These are phyloP conservation scores for Magallana gigas DNA, from an alignment of 1,140 invertebrate species.

Conservation along the genomic window DNA sequence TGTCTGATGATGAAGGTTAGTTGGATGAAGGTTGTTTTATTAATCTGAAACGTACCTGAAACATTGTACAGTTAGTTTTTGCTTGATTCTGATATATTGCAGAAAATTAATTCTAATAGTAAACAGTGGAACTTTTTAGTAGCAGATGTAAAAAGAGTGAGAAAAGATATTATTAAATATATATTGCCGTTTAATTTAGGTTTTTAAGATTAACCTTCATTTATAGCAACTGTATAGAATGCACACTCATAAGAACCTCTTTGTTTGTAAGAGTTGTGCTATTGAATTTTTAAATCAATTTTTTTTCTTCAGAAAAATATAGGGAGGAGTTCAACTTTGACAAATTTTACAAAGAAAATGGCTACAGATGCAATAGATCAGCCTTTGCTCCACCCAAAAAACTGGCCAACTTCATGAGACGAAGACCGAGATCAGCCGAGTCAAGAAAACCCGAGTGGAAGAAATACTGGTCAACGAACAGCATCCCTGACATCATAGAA, in stretches of 20 bases:
- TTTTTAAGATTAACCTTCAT: too few species aligned
- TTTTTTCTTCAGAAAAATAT: conserved; percentile 18
- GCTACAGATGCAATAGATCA: not conserved
- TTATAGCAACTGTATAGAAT: too few species aligned
- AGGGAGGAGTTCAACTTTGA: conserved; percentile 24
- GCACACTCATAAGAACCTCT: not conserved
- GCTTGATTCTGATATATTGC: too few species aligned
- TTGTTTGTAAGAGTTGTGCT: not conserved
- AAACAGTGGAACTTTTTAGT: too few species aligned
- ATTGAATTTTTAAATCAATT: not conserved
- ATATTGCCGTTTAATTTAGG: too few species aligned
- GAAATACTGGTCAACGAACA: conserved; percentile 72
- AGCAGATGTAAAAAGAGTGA: too few species aligned
- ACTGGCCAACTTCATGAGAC: conserved; percentile 62
- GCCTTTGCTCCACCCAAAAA: not conserved
- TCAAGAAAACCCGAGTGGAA: conserved; percentile 65
- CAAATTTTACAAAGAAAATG: conserved; percentile 29
- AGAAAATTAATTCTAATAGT: too few species aligned
- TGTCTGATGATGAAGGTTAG: conserved; percentile 42
- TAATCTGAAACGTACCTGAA: too few species aligned
- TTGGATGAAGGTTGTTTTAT: not conserved
- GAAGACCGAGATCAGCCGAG: not conserved
- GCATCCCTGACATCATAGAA: conserved; percentile 56
- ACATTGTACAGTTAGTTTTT: too few species aligned
- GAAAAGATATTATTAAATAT: too few species aligned